These are phyloP conservation scores for Lepetodrilus schrolli DNA, from an alignment of 2,888 invertebrate genomes.

Conservation along the genomic window DNA sequence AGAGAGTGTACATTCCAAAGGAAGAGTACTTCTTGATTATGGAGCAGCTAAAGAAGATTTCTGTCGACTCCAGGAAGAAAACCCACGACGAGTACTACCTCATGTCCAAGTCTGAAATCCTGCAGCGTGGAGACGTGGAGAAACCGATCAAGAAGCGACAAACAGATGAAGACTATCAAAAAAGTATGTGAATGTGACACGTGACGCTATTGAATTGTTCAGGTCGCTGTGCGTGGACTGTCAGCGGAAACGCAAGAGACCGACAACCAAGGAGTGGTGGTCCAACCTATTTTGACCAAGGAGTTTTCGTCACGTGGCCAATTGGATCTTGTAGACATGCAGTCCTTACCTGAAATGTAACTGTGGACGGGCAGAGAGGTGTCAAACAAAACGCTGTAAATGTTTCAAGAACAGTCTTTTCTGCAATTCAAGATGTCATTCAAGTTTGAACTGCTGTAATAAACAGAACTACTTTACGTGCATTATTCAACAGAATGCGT, in stretches of 20 bases:
- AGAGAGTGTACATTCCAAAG: neutral
- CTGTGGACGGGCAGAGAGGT: neutral
- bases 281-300: neutral
- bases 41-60: neutral
- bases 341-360: neutral
- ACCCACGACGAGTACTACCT: neutral
- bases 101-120: neutral
- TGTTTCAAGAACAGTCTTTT: too few relatives aligned
- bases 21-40: neutral
- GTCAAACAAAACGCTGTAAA: neutral
- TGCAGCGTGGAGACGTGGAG: slow-evolving; percentile 33
- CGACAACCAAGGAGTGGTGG: too few relatives aligned
- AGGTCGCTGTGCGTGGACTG: too few relatives aligned
- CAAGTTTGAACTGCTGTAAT: too few relatives aligned
- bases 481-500: too few relatives aligned
- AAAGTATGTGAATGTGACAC: too few relatives aligned
- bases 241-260: too few relatives aligned
- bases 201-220: too few relatives aligned
- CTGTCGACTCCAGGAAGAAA: neutral
- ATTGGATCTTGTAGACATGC: neutral
- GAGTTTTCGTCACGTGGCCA: slow-evolving; percentile 9
- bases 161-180: slow-evolving; percentile 19
- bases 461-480: too few relatives aligned
- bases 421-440: too few relatives aligned
- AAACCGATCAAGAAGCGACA: slow-evolving; percentile 34